These are phyloP conservation scores for Cuculus canorus DNA, from an alignment of 2,797 vertebrate species.

Conservation along the genomic window DNA sequence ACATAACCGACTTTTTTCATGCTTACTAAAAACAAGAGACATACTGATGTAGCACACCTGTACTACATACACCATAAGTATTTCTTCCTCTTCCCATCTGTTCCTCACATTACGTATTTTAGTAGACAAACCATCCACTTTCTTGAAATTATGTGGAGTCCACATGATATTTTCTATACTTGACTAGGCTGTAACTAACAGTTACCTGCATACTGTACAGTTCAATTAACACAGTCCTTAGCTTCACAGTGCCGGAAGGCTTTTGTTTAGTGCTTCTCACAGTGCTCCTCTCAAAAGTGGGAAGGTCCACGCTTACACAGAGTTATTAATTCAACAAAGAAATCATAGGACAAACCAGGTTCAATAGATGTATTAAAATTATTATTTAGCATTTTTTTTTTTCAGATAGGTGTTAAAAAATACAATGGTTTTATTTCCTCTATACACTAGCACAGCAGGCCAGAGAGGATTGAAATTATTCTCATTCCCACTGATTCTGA, in stretches of 20 bases:
- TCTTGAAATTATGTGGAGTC: background rate
- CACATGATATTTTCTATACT: background rate
- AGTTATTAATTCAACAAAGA: background rate
- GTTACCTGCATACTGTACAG: background rate
- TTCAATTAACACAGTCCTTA: background rate
- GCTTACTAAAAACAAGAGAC: background rate
- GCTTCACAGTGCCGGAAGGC: background rate
- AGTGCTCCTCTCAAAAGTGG: background rate
- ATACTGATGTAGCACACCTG: background rate
- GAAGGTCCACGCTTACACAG: background rate
- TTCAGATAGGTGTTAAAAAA: background rate
- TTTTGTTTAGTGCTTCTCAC: background rate
- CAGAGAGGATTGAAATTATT: background rate
- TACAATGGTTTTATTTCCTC: background rate
- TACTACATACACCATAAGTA: accelerated
- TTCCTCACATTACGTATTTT: background rate
- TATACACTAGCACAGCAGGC: background rate
- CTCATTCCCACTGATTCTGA: background rate
- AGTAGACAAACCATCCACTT: background rate
- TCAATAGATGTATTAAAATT: background rate
- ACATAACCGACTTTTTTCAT: background rate
- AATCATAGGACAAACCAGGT: background rate
- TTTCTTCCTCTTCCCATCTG: background rate
- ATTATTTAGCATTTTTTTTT: background rate
- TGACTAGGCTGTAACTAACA: background rate